phyloP scores from a whole-genome alignment of 2,113 vertebrate species.

The Anthoscopus minutus region DNA sequence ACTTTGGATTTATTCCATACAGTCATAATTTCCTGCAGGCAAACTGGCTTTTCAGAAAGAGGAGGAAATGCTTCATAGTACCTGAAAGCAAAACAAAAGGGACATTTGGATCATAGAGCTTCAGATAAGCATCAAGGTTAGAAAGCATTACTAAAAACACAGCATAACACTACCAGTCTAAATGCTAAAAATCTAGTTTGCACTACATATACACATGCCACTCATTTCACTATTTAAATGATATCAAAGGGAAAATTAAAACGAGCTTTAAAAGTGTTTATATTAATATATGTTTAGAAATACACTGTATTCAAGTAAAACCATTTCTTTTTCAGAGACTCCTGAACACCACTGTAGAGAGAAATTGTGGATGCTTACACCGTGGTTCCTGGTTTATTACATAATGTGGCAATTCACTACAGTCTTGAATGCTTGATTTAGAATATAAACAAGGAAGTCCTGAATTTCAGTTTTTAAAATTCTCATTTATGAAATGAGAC shows the following conservation, averaged over 20 bases:
- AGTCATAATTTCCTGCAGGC: constrained; percentile 98
- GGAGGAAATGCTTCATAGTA: constrained; percentile 99
- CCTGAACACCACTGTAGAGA: neutral
- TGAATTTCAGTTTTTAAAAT: neutral
- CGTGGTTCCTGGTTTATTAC: neutral
- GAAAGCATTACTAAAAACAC: neutral
- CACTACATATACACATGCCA: neutral
- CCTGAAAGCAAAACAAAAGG: constrained; percentile 68
- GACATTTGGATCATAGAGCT: neutral
- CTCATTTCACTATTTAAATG: neutral
- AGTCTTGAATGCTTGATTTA: neutral
- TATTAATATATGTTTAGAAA: neutral
- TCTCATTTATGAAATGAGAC: neutral
- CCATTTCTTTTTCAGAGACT: neutral
- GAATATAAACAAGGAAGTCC: neutral
- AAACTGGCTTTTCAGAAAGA: constrained; percentile 94
- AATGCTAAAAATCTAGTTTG: neutral
- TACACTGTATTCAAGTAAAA: neutral
- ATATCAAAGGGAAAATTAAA: neutral
- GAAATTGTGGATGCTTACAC: neutral
- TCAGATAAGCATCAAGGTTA: neutral
- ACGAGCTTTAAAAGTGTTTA: neutral
- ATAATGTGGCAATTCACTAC: neutral
- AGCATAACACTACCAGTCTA: neutral
- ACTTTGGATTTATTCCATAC: constrained; percentile 97